These are phyloP conservation scores for Epirrita christyi DNA, from an alignment of 2,888 invertebrate genomes.

Conservation along the genomic window DNA sequence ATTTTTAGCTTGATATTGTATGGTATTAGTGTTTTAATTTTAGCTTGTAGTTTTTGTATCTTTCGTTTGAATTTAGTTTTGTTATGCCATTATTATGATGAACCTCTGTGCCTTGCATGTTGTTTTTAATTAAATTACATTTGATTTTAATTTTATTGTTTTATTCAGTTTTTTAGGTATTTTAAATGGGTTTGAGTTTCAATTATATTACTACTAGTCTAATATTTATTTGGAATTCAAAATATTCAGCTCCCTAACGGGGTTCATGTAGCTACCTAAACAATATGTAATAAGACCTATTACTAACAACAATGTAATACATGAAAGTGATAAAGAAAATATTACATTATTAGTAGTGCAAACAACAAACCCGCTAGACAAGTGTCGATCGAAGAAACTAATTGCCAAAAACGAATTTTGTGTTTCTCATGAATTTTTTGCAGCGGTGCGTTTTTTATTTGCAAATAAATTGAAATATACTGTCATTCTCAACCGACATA, in stretches of 20 bases:
- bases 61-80: slow-evolving; percentile 28
- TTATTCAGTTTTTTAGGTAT: slow-evolving; percentile 6
- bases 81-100: slow-evolving; percentile 9
- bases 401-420: too few relatives aligned
- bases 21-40: slow-evolving; percentile 35
- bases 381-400: too few relatives aligned
- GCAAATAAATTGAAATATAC: too few relatives aligned
- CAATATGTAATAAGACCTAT: too few relatives aligned
- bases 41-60: slow-evolving; percentile 27
- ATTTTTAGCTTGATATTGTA: slow-evolving; percentile 52
- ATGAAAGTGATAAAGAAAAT: background rate
- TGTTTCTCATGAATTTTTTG: too few relatives aligned
- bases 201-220: background rate
- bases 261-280: too few relatives aligned
- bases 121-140: slow-evolving; percentile 35
- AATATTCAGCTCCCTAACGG: too few relatives aligned
- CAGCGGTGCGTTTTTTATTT: too few relatives aligned
- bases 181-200: slow-evolving; percentile 22
- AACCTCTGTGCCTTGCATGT: slow-evolving; percentile 15
- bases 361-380: too few relatives aligned
- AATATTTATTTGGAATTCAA: too few relatives aligned
- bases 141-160: slow-evolving; percentile 17
- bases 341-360: background rate
- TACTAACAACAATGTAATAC: too few relatives aligned
- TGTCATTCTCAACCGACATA: too few relatives aligned